Evolutionary conservation across 2,113 vertebrate species (phyloP).

Genomic region (Anhinga anhinga): DNA sequence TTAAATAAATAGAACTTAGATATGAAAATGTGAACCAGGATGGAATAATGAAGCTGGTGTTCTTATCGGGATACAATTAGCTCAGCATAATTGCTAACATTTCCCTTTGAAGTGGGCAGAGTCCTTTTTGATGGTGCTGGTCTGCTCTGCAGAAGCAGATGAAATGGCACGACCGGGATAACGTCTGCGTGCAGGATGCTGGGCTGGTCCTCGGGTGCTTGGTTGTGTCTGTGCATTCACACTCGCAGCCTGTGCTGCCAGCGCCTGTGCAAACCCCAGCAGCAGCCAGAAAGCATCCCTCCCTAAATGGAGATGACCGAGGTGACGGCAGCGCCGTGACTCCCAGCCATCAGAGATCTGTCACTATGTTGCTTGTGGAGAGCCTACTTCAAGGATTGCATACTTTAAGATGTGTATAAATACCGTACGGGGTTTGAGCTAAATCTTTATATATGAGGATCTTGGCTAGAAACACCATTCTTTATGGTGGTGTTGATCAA

Average conservation of each 20-base stretch:
- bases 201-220: background rate
- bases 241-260: background rate
- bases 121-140: background rate
- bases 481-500: background rate
- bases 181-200: background rate
- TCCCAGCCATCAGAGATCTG: rapidly evolving
- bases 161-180: background rate
- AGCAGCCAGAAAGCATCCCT: background rate
- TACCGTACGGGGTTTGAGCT: background rate
- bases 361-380: background rate
- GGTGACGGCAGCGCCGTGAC: rapidly evolving
- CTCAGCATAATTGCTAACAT: background rate
- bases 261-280: background rate
- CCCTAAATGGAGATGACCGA: background rate
- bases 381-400: background rate
- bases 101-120: background rate
- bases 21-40: background rate
- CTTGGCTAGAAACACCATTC: background rate
- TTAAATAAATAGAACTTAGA: background rate
- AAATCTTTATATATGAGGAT: background rate
- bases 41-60: background rate
- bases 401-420: background rate
- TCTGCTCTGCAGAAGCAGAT: background rate
- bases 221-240: background rate
- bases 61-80: background rate